Conservation (phyloP, 2,888 invertebrate species). For the Amphipoea oculea region DNA sequence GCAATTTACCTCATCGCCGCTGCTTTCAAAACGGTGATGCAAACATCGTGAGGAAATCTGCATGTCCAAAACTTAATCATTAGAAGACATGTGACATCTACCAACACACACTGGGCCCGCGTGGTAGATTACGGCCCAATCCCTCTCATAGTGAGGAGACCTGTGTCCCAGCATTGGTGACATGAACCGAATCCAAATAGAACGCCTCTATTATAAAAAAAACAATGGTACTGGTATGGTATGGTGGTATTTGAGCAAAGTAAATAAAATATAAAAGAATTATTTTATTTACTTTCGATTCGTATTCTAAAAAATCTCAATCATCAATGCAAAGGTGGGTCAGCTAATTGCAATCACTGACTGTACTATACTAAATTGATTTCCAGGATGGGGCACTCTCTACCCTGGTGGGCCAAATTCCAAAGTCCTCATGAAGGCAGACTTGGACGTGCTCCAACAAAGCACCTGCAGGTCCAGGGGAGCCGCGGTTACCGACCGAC, state of each 20-base stretch:
- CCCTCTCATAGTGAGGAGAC: not conserved
- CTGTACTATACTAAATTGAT: not conserved
- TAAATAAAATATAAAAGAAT: no score
- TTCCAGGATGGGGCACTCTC: slow-evolving; percentile 91
- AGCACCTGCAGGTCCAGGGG: slow-evolving; percentile 75
- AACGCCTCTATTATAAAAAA: not conserved
- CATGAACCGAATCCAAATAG: not conserved
- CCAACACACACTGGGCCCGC: no score
- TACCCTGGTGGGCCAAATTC: slow-evolving; percentile 88
- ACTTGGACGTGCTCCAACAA: slow-evolving; percentile 88
- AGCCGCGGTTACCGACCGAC: slow-evolving; percentile 71
- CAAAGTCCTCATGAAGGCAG: slow-evolving; percentile 86
- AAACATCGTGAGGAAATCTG: not conserved
- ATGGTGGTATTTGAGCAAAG: no score
- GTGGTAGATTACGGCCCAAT: not conserved
- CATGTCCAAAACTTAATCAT: not conserved
- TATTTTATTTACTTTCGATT: no score
- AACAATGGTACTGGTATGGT: not conserved
- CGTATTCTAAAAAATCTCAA: no score
- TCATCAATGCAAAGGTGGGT: no score
- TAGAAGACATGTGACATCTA: not conserved
- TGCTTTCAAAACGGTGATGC: not conserved
- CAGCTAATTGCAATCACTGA: no score
- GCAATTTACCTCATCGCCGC: not conserved
- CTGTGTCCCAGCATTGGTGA: not conserved